Evolutionary conservation across 2,888 invertebrate genomes (phyloP), one percentile per base, ranked within the genome.

Genomic region (Neoitamus cyanurus): DNA sequence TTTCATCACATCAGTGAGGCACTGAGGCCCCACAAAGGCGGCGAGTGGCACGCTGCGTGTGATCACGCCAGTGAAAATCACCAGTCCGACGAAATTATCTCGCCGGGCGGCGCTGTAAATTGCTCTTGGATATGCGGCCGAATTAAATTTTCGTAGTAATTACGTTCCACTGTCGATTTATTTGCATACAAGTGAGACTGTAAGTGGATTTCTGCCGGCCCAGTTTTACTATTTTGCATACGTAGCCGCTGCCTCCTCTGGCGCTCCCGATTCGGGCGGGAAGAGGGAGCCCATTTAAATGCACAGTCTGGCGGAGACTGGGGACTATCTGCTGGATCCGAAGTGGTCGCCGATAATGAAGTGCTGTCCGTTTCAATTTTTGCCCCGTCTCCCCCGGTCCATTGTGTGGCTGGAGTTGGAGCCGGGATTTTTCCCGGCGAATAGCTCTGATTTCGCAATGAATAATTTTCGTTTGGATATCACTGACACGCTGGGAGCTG

Each of bases 141-240:
- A 82, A 83, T 73, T 83, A 80, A 85, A 85, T 84, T 84, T 85
- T 85, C 70, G 78, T 72, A 83, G 83, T 83, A 85, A 85, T 85
- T 85, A 84, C 80, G 83, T 80, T 78, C 84, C 77, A 85, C 85
- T 30, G 58, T 78, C 84, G 84, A 85, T 84, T 84, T 85, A 85
- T 85, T 83, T 85, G 85, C 84, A 84, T 80, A 84, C 75, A 72
- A 82, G 82, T 58, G 36, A 73, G 78, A 77, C 46, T 83, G 68
- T 77, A 83, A 85, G 84, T 85, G 58, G 80, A 80, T 80, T 80
- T 80, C 25, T 77, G 77, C n/a, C 42, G 31, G 36, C 58, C 34
- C 58, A 36, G 68, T 80, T 80, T 20, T 13, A 42, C 42, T 80
- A 34, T 34, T 31, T 20, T 58, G 34, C 68, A 34, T 80, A 34